phyloP scores from a whole-genome alignment of 2,888 invertebrate genomes.

The Flexamia atlantica region DNA sequence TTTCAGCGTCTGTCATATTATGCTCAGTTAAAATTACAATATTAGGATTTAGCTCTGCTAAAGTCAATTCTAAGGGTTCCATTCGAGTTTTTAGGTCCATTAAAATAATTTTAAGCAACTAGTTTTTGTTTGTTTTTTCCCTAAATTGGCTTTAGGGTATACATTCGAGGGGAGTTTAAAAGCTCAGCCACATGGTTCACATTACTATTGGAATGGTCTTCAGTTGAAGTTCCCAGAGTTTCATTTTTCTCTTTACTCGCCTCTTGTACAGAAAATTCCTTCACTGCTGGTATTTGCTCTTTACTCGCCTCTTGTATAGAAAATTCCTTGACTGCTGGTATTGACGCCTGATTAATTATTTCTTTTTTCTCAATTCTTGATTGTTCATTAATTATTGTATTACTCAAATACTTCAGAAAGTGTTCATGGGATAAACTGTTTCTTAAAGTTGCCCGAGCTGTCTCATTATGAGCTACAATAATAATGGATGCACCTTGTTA shows the following conservation, averaged over 20 bases:
- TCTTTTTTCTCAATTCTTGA: not conserved
- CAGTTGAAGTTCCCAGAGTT: no score
- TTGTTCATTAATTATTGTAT: not conserved
- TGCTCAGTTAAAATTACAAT: constrained; percentile 17
- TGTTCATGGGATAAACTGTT: not conserved
- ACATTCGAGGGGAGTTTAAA: not conserved
- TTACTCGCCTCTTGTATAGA: not conserved
- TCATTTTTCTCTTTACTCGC: no score
- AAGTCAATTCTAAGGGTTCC: constrained; percentile 12
- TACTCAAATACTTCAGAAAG: not conserved
- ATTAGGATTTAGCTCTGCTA: constrained; percentile 2
- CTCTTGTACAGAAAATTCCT: not conserved
- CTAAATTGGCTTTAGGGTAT: not conserved
- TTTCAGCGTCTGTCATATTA: not conserved
- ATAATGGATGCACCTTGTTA: not conserved
- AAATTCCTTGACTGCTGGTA: not conserved
- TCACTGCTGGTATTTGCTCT: not conserved
- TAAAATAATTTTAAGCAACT: constrained; percentile 19
- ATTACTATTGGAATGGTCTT: not conserved
- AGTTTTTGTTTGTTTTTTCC: not conserved
- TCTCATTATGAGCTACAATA: no score
- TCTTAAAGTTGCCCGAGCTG: not conserved
- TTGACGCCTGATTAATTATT: not conserved
- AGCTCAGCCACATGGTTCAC: not conserved
- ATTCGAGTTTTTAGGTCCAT: not conserved